Conservation (phyloP, 2,113 vertebrate species). For the Alligator mississippiensis region DNA sequence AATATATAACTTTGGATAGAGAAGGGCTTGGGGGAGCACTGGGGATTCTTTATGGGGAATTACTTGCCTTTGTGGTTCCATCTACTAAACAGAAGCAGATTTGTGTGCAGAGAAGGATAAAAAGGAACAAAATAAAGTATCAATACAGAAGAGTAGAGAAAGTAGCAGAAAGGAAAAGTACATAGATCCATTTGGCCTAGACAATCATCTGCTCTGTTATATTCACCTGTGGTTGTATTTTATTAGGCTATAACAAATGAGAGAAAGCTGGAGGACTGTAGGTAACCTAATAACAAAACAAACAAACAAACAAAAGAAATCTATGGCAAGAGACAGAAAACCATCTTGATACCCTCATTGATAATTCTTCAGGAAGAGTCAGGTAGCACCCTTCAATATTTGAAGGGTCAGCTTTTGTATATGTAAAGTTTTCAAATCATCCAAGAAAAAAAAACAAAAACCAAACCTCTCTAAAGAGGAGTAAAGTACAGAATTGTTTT, state of each 20-base stretch:
- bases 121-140: neutral
- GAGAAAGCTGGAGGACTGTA: neutral
- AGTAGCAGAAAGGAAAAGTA: neutral
- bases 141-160: neutral
- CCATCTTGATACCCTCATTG: neutral
- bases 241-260: neutral
- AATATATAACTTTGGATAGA: neutral
- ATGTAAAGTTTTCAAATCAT: neutral
- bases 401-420: neutral
- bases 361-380: neutral
- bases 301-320: neutral
- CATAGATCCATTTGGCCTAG: neutral
- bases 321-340: neutral
- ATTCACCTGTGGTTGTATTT: neutral
- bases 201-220: neutral
- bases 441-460: no score
- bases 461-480: neutral
- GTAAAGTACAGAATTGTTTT: neutral
- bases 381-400: neutral
- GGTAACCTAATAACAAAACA: neutral
- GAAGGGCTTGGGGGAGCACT: neutral
- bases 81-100: neutral
- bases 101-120: neutral
- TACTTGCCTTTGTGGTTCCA: neutral
- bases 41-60: neutral